These are phyloP conservation scores for Hephaestus fuliginosus DNA, from an alignment of 2,797 vertebrate species.

Conservation along the genomic window DNA sequence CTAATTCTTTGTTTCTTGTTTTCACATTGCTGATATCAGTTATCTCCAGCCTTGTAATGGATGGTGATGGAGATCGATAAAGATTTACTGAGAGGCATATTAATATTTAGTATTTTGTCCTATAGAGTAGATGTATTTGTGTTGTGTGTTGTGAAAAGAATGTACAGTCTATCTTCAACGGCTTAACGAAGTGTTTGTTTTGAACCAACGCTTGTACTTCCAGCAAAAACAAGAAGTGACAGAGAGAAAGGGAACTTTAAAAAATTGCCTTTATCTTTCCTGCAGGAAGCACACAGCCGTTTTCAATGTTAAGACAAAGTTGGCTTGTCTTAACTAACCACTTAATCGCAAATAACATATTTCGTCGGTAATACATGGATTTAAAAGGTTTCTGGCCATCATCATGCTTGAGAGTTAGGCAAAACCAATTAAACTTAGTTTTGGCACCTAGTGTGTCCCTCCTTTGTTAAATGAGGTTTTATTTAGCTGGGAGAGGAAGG, in stretches of 20 bases:
- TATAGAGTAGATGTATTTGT: background rate
- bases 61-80: background rate
- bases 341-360: background rate
- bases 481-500: background rate
- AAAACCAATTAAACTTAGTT: constrained; percentile 6
- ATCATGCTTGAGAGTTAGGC: background rate
- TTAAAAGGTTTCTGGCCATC: background rate
- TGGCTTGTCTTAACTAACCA: background rate
- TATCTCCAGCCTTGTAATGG: background rate
- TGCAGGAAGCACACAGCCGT: background rate
- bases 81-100: background rate
- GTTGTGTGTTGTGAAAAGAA: constrained; percentile 2
- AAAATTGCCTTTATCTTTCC: background rate
- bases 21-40: constrained; percentile 26
- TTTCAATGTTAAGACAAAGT: background rate
- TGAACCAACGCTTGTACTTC: background rate
- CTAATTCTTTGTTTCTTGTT: constrained; percentile 18
- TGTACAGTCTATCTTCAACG: background rate
- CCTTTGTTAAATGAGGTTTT: constrained; percentile 7
- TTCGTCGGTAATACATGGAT: background rate
- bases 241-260: background rate
- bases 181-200: background rate
- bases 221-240: too few species aligned
- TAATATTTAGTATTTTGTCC: background rate
- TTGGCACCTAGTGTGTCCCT: background rate